phyloP scores from a whole-genome alignment of 2,888 invertebrate genomes.

The Mythimna pallens region DNA sequence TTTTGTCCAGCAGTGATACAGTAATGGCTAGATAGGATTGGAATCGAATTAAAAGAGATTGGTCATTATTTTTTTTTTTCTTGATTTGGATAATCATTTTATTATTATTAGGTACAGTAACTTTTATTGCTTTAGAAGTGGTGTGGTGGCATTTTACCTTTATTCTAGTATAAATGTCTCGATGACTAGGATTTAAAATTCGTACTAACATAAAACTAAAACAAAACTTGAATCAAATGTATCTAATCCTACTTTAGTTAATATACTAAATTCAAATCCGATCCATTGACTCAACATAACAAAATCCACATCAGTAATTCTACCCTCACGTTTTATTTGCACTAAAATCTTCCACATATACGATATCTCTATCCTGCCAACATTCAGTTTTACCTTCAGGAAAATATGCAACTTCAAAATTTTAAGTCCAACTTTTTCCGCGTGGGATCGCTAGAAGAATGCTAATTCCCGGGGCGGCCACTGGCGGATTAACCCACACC shows the following conservation, averaged over 20 bases:
- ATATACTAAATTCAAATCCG: background rate
- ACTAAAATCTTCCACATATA: conserved; percentile 46
- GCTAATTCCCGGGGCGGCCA: conserved; percentile 72
- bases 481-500: conserved; percentile 69
- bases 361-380: conserved; percentile 48
- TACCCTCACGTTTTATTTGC: conserved; percentile 41
- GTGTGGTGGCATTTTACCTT: no score
- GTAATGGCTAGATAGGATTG: no score
- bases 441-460: conserved; percentile 72
- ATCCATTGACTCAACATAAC: background rate
- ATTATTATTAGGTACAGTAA: no score
- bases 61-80: no score
- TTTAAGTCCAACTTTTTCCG: conserved; percentile 74
- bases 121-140: no score
- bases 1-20: no score
- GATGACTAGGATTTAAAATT: no score
- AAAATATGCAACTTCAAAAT: conserved; percentile 70
- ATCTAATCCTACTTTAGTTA: background rate
- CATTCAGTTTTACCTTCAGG: conserved; percentile 55
- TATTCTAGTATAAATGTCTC: no score
- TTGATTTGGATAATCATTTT: no score
- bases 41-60: no score
- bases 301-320: conserved; percentile 13
- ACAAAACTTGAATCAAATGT: background rate
- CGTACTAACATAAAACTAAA: no score